Conservation (phyloP, 2,797 vertebrate species). For the Gambusia yucatana region DNA sequence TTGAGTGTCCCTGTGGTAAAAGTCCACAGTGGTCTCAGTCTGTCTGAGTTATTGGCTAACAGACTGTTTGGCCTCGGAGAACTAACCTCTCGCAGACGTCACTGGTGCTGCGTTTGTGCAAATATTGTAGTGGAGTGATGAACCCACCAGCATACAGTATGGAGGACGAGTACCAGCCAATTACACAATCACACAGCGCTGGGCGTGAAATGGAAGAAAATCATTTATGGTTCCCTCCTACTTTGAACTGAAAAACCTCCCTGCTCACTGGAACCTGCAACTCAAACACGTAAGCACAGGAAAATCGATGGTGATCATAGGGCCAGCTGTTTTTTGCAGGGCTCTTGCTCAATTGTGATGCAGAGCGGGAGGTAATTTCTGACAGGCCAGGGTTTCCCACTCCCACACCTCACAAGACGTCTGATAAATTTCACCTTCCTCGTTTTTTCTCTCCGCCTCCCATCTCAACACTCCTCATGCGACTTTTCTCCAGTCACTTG, state of each 20-base stretch:
- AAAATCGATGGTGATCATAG: slow-evolving; percentile 80
- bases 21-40: slow-evolving; percentile 59
- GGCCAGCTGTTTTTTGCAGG: slow-evolving; percentile 70
- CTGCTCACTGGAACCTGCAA: slow-evolving; percentile 29
- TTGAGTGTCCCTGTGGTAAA: slow-evolving; percentile 56
- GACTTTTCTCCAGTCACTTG: background rate
- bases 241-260: slow-evolving; percentile 46
- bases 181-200: slow-evolving; percentile 65
- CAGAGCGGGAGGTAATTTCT: slow-evolving; percentile 74
- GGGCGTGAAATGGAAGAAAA: slow-evolving; percentile 59
- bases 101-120: slow-evolving; percentile 55
- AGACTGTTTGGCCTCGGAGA: slow-evolving; percentile 53
- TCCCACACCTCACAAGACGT: slow-evolving; percentile 59
- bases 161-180: slow-evolving; percentile 52
- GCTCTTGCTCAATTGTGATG: slow-evolving; percentile 69
- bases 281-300: slow-evolving; percentile 30
- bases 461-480: slow-evolving; percentile 27
- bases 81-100: slow-evolving; percentile 67
- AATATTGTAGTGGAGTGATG: slow-evolving; percentile 67
- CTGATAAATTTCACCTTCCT: slow-evolving; percentile 58
- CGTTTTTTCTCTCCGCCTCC: slow-evolving; percentile 13
- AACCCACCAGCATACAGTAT: slow-evolving; percentile 50
- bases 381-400: slow-evolving; percentile 59
- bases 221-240: slow-evolving; percentile 46
- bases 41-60: slow-evolving; percentile 70